A percentile compares a stretch with the other conserved stretches of the same genome.
Evolutionary conservation across 2,113 vertebrate genomes (phyloP).

Genomic region (Philantomba maxwellii): DNA sequence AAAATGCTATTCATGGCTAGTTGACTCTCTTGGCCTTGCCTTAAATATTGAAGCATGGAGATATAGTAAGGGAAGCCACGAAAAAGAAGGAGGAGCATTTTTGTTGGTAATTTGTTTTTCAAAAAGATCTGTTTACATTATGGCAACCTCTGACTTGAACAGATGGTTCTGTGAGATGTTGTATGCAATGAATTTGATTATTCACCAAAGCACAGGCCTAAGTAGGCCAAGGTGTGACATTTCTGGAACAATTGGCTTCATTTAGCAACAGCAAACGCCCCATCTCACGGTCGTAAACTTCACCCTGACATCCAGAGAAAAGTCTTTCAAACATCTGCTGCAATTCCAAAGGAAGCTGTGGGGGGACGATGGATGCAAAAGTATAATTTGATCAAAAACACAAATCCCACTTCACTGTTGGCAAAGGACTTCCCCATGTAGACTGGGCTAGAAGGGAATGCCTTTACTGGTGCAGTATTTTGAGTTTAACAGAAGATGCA

Average conservation of each 20-base stretch:
- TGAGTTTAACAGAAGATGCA: not conserved
- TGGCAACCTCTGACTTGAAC: not conserved
- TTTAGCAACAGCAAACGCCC: not conserved
- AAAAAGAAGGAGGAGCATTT: not conserved
- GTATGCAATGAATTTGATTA: not conserved
- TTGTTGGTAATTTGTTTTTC: not conserved
- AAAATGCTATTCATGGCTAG: not conserved
- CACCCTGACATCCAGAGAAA: not conserved
- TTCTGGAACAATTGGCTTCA: not conserved
- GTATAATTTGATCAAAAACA: not conserved
- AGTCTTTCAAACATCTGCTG: conserved; percentile 44
- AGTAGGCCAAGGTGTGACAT: not conserved
- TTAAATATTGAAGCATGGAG: not conserved
- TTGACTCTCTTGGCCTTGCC: not conserved
- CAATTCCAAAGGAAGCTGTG: not conserved
- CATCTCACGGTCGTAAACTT: not conserved
- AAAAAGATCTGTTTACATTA: not conserved
- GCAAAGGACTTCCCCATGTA: not conserved
- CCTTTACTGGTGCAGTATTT: not conserved
- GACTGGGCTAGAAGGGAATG: not conserved
- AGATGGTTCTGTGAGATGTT: not conserved
- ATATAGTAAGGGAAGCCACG: not conserved
- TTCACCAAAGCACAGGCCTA: not conserved
- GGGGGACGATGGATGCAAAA: fast-evolving
- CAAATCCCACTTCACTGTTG: not conserved